Evolutionary conservation across 2,113 vertebrate genomes (phyloP).

Genomic region (Elephas maximus): DNA sequence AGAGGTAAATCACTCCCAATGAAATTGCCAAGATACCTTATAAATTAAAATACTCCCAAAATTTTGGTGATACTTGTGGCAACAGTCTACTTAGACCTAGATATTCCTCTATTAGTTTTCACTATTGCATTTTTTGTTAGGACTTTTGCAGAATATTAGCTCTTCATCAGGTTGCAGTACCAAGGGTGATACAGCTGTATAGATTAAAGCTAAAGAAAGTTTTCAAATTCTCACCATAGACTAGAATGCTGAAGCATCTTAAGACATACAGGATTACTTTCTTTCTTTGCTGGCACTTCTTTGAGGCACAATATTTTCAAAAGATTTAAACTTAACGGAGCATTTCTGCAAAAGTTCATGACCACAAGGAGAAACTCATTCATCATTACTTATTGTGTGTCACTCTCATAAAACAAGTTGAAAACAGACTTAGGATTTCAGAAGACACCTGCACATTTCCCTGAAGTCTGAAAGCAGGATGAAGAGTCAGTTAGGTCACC

Average conservation of each 20-base stretch:
- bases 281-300: conserved; percentile 58
- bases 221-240: conserved; percentile 43
- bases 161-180: conserved; percentile 55
- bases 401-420: conserved; percentile 64
- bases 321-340: conserved; percentile 69
- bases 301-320: conserved; percentile 64
- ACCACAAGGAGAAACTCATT: conserved; percentile 75
- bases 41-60: not conserved
- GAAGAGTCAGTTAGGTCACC: conserved; percentile 42
- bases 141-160: conserved; percentile 48
- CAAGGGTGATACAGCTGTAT: not conserved
- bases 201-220: conserved; percentile 63
- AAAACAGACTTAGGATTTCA: conserved; percentile 68
- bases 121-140: conserved; percentile 63
- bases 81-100: not conserved
- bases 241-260: conserved; percentile 51
- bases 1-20: not conserved
- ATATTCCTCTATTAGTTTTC: not conserved
- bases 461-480: conserved; percentile 1
- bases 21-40: not conserved
- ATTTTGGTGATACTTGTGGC: not conserved
- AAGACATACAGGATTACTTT: conserved; percentile 61
- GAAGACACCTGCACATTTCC: conserved; percentile 73
- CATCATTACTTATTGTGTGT: conserved; percentile 73
- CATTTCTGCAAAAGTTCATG: conserved; percentile 74